Evolutionary conservation across 1,140 invertebrate species (phyloP).

Genomic region (Drosophila triauraria): DNA sequence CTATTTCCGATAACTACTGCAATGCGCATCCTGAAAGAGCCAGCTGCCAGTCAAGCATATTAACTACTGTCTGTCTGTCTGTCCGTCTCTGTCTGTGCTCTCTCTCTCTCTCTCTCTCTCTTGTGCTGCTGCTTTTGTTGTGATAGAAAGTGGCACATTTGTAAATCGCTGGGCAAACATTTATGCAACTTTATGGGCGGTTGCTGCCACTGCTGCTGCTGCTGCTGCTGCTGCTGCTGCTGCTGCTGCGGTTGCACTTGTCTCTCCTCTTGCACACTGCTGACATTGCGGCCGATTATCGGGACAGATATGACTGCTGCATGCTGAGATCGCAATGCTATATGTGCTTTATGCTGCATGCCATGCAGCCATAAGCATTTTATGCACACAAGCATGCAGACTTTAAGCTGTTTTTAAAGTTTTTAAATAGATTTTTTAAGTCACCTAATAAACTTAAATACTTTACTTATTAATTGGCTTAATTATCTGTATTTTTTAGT

Average conservation of each 20-base stretch:
- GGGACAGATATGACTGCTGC: constrained; percentile 60
- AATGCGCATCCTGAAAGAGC: constrained; percentile 73
- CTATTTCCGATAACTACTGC: constrained; percentile 84
- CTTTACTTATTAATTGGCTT: no score
- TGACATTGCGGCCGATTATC: constrained; percentile 78
- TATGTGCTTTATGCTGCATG: neutral
- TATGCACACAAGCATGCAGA: neutral
- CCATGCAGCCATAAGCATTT: constrained; percentile 1
- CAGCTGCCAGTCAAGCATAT: constrained; percentile 77
- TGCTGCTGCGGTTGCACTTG: constrained; percentile 42
- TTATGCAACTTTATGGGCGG: constrained; percentile 49
- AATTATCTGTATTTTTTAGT: neutral
- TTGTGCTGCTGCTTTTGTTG: constrained; percentile 50
- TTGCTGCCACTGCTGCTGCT: constrained; percentile 15
- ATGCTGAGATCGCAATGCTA: constrained; percentile 14
- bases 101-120: constrained; percentile 5
- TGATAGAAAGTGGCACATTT: constrained; percentile 80
- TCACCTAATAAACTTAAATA: no score
- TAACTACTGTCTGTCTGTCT: constrained; percentile 52
- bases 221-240: constrained; percentile 23
- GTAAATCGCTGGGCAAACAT: constrained; percentile 66
- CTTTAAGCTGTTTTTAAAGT: no score
- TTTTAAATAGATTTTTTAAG: no score
- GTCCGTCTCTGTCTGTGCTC: neutral
- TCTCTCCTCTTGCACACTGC: constrained; percentile 35